phyloP scores from a whole-genome alignment of 1,140 invertebrate species.

The Oedothorax gibbosus region DNA sequence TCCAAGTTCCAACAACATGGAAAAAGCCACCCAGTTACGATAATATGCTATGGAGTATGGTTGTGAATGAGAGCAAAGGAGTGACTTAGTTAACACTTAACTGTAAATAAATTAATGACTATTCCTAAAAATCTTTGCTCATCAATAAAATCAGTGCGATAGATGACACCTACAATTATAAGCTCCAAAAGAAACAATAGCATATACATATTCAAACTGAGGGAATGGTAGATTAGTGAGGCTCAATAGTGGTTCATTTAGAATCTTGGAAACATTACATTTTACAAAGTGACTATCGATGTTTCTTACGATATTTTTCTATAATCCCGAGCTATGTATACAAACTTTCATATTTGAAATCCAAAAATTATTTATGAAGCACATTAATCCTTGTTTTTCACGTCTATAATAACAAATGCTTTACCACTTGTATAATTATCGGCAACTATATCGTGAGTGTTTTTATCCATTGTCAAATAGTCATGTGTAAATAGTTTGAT shows the following conservation, averaged over 20 bases:
- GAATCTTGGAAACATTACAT: slow-evolving; percentile 20
- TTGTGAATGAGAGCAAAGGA: too few species aligned
- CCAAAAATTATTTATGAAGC: background rate
- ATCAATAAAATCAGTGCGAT: too few species aligned
- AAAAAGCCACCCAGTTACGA: too few species aligned
- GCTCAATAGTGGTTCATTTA: background rate
- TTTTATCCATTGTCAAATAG: background rate
- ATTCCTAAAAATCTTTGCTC: too few species aligned
- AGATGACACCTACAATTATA: too few species aligned
- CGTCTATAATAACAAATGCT: background rate
- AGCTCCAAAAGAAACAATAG: background rate
- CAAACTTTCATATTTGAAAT: slow-evolving; percentile 35
- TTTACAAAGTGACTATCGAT: background rate
- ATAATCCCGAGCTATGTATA: slow-evolving; percentile 25
- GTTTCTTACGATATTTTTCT: slow-evolving; percentile 43
- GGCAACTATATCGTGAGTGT: background rate
- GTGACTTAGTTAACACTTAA: too few species aligned
- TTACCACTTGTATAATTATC: background rate
- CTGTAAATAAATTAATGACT: too few species aligned
- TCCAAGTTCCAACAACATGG: too few species aligned
- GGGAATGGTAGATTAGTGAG: too few species aligned
- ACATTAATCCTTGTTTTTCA: background rate
- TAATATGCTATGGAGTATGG: too few species aligned
- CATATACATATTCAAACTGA: background rate
- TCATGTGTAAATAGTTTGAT: too few species aligned